A percentile compares a stretch with the other conserved stretches of the same genome.
phyloP scores from a whole-genome alignment of 1,140 invertebrate genomes.

The Procambarus clarkii region DNA sequence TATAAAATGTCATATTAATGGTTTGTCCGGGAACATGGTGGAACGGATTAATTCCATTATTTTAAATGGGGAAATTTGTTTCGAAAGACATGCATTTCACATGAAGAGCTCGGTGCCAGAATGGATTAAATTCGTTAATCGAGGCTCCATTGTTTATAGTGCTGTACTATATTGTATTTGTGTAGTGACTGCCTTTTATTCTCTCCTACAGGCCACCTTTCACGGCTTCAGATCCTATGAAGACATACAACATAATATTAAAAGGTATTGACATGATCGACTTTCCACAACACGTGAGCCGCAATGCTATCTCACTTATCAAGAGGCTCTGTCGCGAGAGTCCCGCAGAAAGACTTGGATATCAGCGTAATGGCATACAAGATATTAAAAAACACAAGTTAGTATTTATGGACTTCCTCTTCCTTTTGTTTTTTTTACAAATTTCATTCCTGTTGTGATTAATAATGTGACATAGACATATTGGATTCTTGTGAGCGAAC shows the following conservation, averaged over 20 bases:
- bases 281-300: conserved; percentile 71
- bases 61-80: too few species aligned
- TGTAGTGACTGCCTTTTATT: not conserved
- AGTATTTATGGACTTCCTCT: conserved; percentile 22
- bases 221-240: conserved; percentile 97
- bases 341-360: conserved; percentile 92
- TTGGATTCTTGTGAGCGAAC: too few species aligned
- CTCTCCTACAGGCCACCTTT: conserved; percentile 89
- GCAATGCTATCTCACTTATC: conserved; percentile 81
- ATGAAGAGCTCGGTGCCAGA: too few species aligned
- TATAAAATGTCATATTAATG: too few species aligned
- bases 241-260: conserved; percentile 99
- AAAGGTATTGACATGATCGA: conserved; percentile 95
- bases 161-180: too few species aligned
- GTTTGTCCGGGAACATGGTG: too few species aligned
- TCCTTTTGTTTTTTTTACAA: not conserved
- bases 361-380: conserved; percentile 90
- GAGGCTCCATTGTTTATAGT: too few species aligned
- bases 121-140: too few species aligned
- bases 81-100: too few species aligned
- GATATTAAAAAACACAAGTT: conserved; percentile 94
- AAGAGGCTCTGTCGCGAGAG: conserved; percentile 91
- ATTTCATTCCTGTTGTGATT: not conserved
- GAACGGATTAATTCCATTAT: too few species aligned
- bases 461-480: too few species aligned